phyloP scores from a whole-genome alignment of 2,113 vertebrate genomes.

The mouse (Mus musculus) region DNA sequence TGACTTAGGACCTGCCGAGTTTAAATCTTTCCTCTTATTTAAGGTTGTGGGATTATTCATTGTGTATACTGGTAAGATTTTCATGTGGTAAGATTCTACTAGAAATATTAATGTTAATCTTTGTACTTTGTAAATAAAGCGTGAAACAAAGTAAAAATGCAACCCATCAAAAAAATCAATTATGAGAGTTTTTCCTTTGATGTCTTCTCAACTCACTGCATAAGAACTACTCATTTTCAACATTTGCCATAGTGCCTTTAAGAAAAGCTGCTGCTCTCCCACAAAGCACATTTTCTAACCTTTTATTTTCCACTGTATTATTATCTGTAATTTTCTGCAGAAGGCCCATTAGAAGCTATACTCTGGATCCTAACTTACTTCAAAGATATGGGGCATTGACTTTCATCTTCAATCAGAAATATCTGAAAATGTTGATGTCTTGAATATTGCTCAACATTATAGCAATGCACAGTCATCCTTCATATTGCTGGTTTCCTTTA shows the following conservation, averaged over 20 bases:
- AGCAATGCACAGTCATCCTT: neutral
- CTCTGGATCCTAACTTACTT: neutral
- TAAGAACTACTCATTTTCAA: neutral
- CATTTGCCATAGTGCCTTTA: neutral
- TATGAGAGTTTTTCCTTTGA: neutral
- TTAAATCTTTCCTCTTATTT: neutral
- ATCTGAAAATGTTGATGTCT: neutral
- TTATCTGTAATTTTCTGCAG: neutral
- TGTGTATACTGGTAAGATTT: neutral
- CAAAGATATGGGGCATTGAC: neutral
- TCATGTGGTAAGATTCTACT: neutral
- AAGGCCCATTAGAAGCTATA: neutral
- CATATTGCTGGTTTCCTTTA: neutral
- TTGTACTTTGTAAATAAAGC: neutral
- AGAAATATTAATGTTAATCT: neutral
- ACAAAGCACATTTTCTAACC: neutral
- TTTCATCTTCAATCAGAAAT: slow-evolving; percentile 39
- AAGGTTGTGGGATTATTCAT: no score
- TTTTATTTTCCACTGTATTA: neutral
- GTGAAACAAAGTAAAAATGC: neutral
- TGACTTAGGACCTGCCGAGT: slow-evolving; percentile 28
- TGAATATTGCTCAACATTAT: neutral
- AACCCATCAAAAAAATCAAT: neutral
- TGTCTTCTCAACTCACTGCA: neutral
- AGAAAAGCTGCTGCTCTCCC: neutral